Evolutionary conservation across 2,113 vertebrate species (phyloP), one percentile per base, ranked within the genome.

Genomic region (Corythornis madagascariensis): DNA sequence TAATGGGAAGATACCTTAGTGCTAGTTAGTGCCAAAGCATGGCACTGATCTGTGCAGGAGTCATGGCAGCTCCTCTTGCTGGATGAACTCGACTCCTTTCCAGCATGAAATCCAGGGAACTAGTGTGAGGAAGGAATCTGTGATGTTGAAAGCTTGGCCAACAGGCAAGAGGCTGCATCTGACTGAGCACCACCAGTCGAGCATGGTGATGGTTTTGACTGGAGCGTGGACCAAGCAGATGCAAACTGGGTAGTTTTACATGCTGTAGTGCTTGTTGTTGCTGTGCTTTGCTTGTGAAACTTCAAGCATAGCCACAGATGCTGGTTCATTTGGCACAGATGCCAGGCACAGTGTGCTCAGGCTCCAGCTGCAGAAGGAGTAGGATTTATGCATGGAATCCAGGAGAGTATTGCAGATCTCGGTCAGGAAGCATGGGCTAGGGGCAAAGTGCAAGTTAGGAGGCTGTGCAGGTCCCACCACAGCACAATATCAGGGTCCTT

Each of bases 271-370:
- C 64, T n/a, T 47, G 13, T 11, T 31, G 24, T 13, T 73, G 42
- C 33, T 70, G 8, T 75, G 7, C 35, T 67, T 77, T 16, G 28
- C 48, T 35, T 28, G 50, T 71, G 71, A 69, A 61, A 26, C 63
- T 63, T 79, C 21, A 57, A 4, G 24, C 28, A 2, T 0, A 56
- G n/a, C 6, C 0, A 1, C 7, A 55, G 65, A 26, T 83, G 33
- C 9, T 3, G 1, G 33, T 90, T 81, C 31, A 16, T 1, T n/a
- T 3, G 0, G 33, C 61, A 43, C 4, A 7, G 74, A 56, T 28
- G 70, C 50, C 48, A 35, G 63, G 53, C 61, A 38, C 43, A 42
- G 48, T 4, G 35, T 47, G 28, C 53, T 75, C 3, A 1, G 25
- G 50, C 47, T 78, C 25, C 0, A 1, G 53, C 48, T 92, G 43